Evolutionary conservation across 2,888 invertebrate genomes (phyloP).

Genomic region (Alloplasta piceator): DNA sequence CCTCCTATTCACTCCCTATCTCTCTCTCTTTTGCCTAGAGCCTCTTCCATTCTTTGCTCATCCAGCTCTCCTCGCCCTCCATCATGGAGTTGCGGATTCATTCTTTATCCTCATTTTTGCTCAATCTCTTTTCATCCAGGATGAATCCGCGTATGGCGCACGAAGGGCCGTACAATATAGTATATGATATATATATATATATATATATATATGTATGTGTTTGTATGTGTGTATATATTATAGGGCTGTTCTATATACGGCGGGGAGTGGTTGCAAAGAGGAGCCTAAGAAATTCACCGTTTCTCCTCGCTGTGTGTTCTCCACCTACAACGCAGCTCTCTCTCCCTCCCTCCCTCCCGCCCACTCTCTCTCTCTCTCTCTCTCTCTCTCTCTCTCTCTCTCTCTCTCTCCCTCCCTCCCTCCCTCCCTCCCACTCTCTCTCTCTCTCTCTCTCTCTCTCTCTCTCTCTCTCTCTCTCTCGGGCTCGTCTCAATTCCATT

Average conservation of each 20-base stretch:
- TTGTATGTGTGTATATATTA: slow-evolving; percentile 14
- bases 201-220: too few relatives aligned
- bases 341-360: slow-evolving; percentile 19
- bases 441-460: slow-evolving; percentile 40
- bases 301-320: slow-evolving; percentile 17
- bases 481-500: slow-evolving; percentile 37
- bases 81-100: slow-evolving; percentile 21
- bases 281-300: slow-evolving; percentile 35
- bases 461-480: slow-evolving; percentile 32
- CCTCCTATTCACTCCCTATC: slow-evolving; percentile 1
- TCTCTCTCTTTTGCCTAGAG: slow-evolving; percentile 38
- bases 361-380: slow-evolving; percentile 34
- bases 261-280: slow-evolving; percentile 34
- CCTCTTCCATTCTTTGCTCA: slow-evolving; percentile 47
- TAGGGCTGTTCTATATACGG: slow-evolving; percentile 6
- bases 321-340: neutral
- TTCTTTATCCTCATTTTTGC: slow-evolving; percentile 7
- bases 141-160: slow-evolving; percentile 19
- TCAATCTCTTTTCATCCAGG: slow-evolving; percentile 15
- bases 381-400: slow-evolving; percentile 38
- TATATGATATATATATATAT: too few relatives aligned
- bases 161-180: neutral
- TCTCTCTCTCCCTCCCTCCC: slow-evolving; percentile 36
- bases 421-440: slow-evolving; percentile 24
- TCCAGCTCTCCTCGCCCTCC: slow-evolving; percentile 25